Evolutionary conservation across 2,797 vertebrate species (phyloP).

Genomic region (Luscinia megarhynchos): DNA sequence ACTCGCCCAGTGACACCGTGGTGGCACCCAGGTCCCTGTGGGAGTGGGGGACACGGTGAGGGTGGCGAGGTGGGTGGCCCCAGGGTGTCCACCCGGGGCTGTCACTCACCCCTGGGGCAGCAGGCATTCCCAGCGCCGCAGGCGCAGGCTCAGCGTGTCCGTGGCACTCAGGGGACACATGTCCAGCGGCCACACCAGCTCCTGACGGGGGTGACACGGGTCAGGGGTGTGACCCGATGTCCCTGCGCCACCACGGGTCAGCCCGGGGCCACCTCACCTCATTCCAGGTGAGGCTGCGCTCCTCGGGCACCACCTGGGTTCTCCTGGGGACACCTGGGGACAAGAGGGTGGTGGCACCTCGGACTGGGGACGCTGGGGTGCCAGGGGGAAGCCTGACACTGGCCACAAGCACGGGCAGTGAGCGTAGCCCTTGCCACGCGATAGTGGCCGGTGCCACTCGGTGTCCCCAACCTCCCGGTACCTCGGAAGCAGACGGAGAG

Average conservation of each 20-base stretch:
- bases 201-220: background rate
- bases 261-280: background rate
- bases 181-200: constrained; percentile 26
- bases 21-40: background rate
- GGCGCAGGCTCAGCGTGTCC: background rate
- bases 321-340: background rate
- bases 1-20: background rate
- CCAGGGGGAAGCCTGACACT: background rate
- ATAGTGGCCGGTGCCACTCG: background rate
- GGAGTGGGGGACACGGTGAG: accelerated
- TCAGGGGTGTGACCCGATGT: background rate
- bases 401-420: accelerated
- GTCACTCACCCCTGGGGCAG: background rate
- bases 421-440: background rate
- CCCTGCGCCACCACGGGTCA: accelerated
- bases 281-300: background rate
- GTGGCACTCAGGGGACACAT: background rate
- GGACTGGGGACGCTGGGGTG: accelerated
- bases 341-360: background rate
- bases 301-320: background rate
- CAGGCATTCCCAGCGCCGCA: background rate
- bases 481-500: constrained; percentile 42
- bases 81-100: background rate
- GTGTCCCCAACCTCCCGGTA: background rate
- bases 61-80: accelerated